phyloP scores from a whole-genome alignment of 2,888 invertebrate species.

The Lasius fuliginosus region DNA sequence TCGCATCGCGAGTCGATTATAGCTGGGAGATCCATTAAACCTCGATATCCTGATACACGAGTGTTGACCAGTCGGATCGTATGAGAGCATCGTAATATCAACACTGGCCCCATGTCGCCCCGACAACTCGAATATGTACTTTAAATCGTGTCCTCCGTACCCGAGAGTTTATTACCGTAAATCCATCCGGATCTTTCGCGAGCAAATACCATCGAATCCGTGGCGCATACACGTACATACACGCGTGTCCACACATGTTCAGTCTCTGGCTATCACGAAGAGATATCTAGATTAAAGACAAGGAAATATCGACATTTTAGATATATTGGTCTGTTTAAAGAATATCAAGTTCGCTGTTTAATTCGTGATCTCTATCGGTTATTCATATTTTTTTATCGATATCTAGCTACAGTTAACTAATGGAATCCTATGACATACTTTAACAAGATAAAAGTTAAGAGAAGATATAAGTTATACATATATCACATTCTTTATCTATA shows the following conservation, averaged over 20 bases:
- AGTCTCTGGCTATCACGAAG: constrained; percentile 8
- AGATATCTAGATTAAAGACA: constrained; percentile 3
- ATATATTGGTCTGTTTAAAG: background rate
- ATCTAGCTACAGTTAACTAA: background rate
- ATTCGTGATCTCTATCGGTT: background rate
- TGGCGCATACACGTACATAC: background rate
- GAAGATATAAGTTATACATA: background rate
- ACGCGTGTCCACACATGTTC: background rate
- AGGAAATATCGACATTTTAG: constrained; percentile 1
- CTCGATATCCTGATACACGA: constrained; percentile 48
- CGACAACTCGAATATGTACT: constrained; percentile 59
- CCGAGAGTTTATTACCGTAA: constrained; percentile 69
- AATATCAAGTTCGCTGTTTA: background rate
- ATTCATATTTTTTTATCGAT: background rate
- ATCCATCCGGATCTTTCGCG: constrained; percentile 56
- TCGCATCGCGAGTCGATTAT: constrained; percentile 47
- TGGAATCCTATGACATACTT: background rate
- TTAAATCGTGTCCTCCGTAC: constrained; percentile 60
- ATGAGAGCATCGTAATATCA: constrained; percentile 48
- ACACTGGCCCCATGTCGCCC: constrained; percentile 30
- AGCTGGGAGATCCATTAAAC: constrained; percentile 47
- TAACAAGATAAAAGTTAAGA: background rate
- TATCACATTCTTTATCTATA: background rate
- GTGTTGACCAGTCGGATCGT: constrained; percentile 47
- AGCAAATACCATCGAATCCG: constrained; percentile 56